These are phyloP conservation scores for Monarcha castaneiventris DNA, from an alignment of 2,113 vertebrate genomes.

Conservation along the genomic window DNA sequence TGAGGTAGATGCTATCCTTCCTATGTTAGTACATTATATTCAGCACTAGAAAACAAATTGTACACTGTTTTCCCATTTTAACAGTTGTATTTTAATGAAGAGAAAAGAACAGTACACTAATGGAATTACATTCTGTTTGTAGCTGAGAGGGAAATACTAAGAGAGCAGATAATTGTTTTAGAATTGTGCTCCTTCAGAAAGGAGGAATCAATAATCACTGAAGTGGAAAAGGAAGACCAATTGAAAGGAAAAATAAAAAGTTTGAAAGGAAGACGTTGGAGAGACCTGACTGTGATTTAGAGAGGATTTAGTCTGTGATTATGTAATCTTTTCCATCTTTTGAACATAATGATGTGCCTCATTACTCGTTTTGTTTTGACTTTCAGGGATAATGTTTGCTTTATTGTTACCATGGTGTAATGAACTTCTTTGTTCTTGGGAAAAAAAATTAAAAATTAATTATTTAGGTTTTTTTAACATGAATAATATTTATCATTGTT, in stretches of 20 bases:
- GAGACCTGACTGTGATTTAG: not conserved
- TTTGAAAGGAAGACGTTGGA: not conserved
- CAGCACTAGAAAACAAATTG: not conserved
- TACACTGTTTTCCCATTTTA: not conserved
- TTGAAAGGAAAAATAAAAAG: not conserved
- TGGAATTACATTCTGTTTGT: not conserved
- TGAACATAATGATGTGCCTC: not conserved
- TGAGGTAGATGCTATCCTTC: not conserved
- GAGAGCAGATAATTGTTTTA: not conserved
- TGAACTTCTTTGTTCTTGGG: not conserved
- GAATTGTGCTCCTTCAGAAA: not conserved
- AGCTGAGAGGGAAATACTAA: not conserved
- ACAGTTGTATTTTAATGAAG: not conserved
- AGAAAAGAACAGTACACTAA: not conserved
- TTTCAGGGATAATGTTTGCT: not conserved
- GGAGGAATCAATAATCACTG: not conserved
- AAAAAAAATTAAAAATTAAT: not conserved
- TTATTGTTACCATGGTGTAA: not conserved
- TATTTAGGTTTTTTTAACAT: not conserved
- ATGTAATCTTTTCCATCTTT: not conserved
- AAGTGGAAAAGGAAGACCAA: not conserved
- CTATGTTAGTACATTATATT: not conserved
- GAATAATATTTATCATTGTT: not conserved
- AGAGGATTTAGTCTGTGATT: not conserved
- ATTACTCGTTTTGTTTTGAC: not conserved